Evolutionary conservation across 53 echinoderm and acorn worm species (phyloP), one percentile per base, ranked within the genome.

Genomic region (Paelopatides confundens): DNA sequence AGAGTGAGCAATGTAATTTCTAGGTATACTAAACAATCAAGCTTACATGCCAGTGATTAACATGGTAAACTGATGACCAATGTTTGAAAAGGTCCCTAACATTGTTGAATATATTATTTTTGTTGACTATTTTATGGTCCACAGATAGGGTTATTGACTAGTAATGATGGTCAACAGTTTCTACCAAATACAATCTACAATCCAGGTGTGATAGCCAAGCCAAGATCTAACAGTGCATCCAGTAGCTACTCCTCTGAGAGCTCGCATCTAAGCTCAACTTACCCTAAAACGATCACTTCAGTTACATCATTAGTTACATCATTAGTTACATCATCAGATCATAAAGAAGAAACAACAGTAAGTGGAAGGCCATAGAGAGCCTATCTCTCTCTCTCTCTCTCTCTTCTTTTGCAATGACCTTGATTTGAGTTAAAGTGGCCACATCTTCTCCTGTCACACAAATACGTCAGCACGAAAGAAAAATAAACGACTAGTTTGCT

Each of bases 201-300:
- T 51, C 95, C 90, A 15, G 97, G 97, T 21, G 95, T 95, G 39
- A 97, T 97, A 71, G 97, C 91, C 35, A 97, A 97, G 86, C 97
- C 97, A 28, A 95, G 97, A 24, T 97, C 97, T 34, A 95, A 95
- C 78, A 97, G 97, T 87, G 90, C 93, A 69, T 97, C 97, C 58
- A 97, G 97, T 79, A 95, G 91, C 86, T 97, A 94, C 66, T 95
- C 95, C 36, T 93, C 95, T 0, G 93, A 94, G 52, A 94, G 95
- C 63, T 90, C 90, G 36, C 93, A 93, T 81, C 81, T 54, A 34
- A 81, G 81, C 23, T 81, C 54, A 10, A 81, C 81, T n/a, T 81
- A 53, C 52, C 87, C 33, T 36, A 90, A 90, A 77, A 68, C 82
- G 51, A 76, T 86, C 33, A 67, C 91, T 14, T 65, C 81, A 31